phyloP scores from a whole-genome alignment of 23 tunicate species.

The Botrylloides violaceus region DNA sequence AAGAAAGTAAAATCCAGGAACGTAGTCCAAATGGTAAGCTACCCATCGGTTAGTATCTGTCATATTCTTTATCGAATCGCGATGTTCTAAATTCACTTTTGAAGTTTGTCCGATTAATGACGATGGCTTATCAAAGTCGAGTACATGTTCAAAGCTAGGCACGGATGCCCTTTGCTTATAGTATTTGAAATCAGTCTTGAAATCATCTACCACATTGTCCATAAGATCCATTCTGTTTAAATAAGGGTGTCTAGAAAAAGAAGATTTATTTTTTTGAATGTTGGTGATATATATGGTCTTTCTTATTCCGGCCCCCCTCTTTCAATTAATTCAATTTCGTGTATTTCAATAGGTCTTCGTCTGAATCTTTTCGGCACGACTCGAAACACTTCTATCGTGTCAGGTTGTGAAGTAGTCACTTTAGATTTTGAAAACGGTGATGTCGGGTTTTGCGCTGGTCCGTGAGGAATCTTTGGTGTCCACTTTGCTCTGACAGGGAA shows the following conservation, averaged over 20 bases:
- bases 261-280: too few species aligned
- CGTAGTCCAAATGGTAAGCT: slow-evolving; percentile 11
- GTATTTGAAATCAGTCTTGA: slow-evolving; percentile 74
- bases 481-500: slow-evolving; percentile 82
- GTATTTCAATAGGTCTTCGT: slow-evolving; percentile 55
- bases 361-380: slow-evolving; percentile 81
- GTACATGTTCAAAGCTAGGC: slow-evolving; percentile 59
- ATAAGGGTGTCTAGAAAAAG: too few species aligned
- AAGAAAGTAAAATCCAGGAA: slow-evolving; percentile 75
- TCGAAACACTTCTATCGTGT: slow-evolving; percentile 90
- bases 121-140: slow-evolving; percentile 33
- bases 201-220: slow-evolving; percentile 24
- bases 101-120: not conserved
- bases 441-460: not conserved
- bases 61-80: not conserved
- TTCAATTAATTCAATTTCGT: slow-evolving; percentile 78
- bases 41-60: slow-evolving; percentile 23
- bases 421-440: not conserved
- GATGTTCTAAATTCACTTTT: not conserved
- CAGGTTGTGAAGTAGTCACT: slow-evolving; percentile 12
- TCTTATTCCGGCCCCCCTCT: slow-evolving; percentile 84
- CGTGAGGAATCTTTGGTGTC: slow-evolving; percentile 56
- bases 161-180: slow-evolving; percentile 60
- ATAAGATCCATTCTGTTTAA: not conserved
- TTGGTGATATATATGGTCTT: not conserved